Conservation (phyloP, 1,140 invertebrate species). For the Bombyx mori region ASM3026992v2 NC_085119.1:12394501-12395000, state of each 20-base stretch:
- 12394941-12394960: slow-evolving; percentile 91
- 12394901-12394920: slow-evolving; percentile 86
- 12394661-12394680: slow-evolving; percentile 32
- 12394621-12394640: slow-evolving; percentile 31
- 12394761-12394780: slow-evolving; percentile 12
- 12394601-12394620: slow-evolving; percentile 38
- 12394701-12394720: slow-evolving; percentile 28
- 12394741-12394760: slow-evolving; percentile 17
- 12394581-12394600: slow-evolving; percentile 35
- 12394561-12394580: slow-evolving; percentile 36
- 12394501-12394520: too few relatives aligned
- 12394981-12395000: slow-evolving; percentile 85
- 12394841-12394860: slow-evolving; percentile 81
- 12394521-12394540: too few relatives aligned
- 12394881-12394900: slow-evolving; percentile 85
- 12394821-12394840: slow-evolving; percentile 81
- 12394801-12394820: slow-evolving; percentile 74
- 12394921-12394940: slow-evolving; percentile 86
- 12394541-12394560: slow-evolving; percentile 26
- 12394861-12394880: slow-evolving; percentile 78
- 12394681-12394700: slow-evolving; percentile 31
- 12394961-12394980: slow-evolving; percentile 88
- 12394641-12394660: slow-evolving; percentile 43
- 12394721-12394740: slow-evolving; percentile 23
- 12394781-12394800: slow-evolving; percentile 10